These are phyloP conservation scores for Gavia stellata DNA, from an alignment of 2,113 vertebrate species.

Conservation along the genomic window DNA sequence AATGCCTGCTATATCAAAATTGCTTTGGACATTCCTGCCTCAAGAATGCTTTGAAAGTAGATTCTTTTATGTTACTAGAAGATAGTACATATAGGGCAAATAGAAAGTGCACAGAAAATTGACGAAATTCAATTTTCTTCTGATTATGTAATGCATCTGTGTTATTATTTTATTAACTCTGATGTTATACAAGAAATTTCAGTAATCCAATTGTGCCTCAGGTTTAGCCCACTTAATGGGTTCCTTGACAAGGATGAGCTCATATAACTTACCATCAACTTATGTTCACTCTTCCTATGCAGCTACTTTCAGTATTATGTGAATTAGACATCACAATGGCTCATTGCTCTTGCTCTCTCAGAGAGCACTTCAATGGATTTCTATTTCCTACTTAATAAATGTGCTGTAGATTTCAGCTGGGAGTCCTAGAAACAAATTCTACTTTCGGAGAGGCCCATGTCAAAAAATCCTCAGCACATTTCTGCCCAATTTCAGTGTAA, in stretches of 20 bases:
- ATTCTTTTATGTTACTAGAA: background rate
- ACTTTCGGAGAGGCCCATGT: background rate
- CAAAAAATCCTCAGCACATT: background rate
- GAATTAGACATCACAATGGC: background rate
- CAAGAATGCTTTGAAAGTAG: background rate
- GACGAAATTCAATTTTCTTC: slow-evolving; percentile 8
- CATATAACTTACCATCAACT: background rate
- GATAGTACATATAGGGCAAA: background rate
- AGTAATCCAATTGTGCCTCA: slow-evolving; percentile 10
- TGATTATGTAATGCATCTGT: background rate
- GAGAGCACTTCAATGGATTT: background rate
- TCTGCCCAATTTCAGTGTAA: background rate
- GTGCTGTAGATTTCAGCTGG: background rate
- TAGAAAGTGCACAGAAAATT: background rate
- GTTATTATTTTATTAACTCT: slow-evolving; percentile 45
- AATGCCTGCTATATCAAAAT: background rate
- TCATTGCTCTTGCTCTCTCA: slow-evolving; percentile 4
- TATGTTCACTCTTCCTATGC: background rate
- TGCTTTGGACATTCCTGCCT: background rate
- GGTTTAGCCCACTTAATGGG: background rate
- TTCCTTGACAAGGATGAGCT: slow-evolving; percentile 42
- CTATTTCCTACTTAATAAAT: background rate
- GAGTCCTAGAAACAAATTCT: background rate
- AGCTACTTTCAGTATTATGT: background rate
- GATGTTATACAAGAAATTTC: slow-evolving; percentile 28